These are phyloP conservation scores for Thaumatotibia leucotreta DNA, from an alignment of 1,140 invertebrate genomes.

Conservation along the genomic window DNA sequence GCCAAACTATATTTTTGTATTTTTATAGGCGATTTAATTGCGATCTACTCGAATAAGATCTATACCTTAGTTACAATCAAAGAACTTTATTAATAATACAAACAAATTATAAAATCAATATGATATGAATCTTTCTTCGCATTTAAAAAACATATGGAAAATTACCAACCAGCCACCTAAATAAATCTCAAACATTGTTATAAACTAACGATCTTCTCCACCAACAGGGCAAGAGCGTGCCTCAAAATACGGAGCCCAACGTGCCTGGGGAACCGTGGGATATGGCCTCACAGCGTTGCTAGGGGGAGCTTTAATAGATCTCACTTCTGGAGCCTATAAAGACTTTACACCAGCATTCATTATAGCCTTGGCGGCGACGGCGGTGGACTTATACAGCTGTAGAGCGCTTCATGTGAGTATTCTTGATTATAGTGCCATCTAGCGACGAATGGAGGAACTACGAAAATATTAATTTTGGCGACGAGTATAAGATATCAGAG, in stretches of 20 bases:
- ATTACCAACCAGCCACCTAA: too few species aligned
- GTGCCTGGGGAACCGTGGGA: slow-evolving; percentile 88
- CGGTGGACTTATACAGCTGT: slow-evolving; percentile 81
- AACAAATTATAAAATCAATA: too few species aligned
- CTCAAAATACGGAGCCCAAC: slow-evolving; percentile 84
- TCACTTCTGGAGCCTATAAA: slow-evolving; percentile 68
- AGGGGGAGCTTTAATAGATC: slow-evolving; percentile 81
- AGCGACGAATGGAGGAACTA: not conserved
- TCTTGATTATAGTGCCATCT: not conserved
- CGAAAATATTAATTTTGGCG: too few species aligned
- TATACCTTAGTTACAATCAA: too few species aligned
- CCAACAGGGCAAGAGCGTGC: slow-evolving; percentile 76
- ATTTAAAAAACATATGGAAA: too few species aligned
- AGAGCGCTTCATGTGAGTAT: slow-evolving; percentile 77
- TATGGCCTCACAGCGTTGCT: slow-evolving; percentile 83
- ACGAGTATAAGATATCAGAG: not conserved
- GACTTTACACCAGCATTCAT: slow-evolving; percentile 84
- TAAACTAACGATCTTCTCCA: not conserved
- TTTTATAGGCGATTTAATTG: too few species aligned
- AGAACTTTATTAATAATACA: too few species aligned
- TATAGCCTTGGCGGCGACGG: slow-evolving; percentile 79
- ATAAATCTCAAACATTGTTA: too few species aligned
- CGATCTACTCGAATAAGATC: too few species aligned
- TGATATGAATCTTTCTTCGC: too few species aligned
- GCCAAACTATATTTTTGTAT: too few species aligned